These are phyloP conservation scores for Listronotus bonariensis DNA, from an alignment of 1,140 invertebrate genomes.

Conservation along the genomic window DNA sequence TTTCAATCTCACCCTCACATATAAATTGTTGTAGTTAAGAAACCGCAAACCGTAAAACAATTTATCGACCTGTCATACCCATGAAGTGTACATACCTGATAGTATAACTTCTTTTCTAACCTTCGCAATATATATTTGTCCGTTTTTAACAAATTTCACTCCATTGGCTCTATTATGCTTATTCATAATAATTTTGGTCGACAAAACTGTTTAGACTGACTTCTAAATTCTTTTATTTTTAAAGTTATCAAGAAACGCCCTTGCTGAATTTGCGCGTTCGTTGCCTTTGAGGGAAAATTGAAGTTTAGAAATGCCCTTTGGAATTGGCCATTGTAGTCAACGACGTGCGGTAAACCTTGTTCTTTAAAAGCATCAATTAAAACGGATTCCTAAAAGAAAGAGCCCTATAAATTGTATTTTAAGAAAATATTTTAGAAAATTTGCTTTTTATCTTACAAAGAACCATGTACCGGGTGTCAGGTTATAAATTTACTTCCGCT, in stretches of 20 bases:
- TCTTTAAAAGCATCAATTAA: constrained; percentile 48
- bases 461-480: no score
- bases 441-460: no score
- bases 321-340: constrained; percentile 38
- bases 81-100: constrained; percentile 47
- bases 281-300: constrained; percentile 27
- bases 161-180: constrained; percentile 68
- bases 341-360: constrained; percentile 5
- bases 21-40: no score
- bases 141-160: constrained; percentile 68
- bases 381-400: constrained; percentile 33
- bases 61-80: no score
- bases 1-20: no score
- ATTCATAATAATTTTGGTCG: constrained; percentile 70
- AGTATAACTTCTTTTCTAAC: constrained; percentile 74
- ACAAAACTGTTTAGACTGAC: constrained; percentile 63
- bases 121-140: constrained; percentile 54
- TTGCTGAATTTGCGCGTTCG: constrained; percentile 44
- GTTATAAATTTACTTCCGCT: no score
- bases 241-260: constrained; percentile 26
- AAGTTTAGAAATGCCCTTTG: constrained; percentile 43
- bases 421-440: no score
- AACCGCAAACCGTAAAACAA: no score
- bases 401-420: no score
- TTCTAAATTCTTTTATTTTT: constrained; percentile 29